These are phyloP conservation scores for Dysmachus trigonus DNA, from an alignment of 2,888 invertebrate species.

Conservation along the genomic window DNA sequence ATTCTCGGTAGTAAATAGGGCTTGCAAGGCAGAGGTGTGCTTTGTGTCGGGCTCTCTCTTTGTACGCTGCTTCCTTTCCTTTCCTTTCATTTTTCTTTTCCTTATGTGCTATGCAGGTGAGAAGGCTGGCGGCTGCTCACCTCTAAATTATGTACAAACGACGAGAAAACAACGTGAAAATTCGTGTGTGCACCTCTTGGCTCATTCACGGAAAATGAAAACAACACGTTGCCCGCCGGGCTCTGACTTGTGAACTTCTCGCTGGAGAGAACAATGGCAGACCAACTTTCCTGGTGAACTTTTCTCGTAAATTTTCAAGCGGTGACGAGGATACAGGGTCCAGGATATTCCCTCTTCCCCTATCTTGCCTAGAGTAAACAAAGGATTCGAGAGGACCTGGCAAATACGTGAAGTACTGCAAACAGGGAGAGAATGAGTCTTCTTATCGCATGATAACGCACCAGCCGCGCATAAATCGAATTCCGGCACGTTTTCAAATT, in stretches of 20 bases:
- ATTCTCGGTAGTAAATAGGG: background rate
- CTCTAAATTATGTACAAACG: slow-evolving; percentile 19
- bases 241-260: background rate
- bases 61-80: background rate
- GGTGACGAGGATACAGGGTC: background rate
- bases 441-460: background rate
- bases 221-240: background rate
- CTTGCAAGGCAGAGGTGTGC: background rate
- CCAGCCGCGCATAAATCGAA: background rate
- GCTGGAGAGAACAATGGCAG: background rate
- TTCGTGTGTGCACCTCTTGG: background rate
- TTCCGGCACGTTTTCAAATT: background rate
- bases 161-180: background rate
- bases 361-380: background rate
- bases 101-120: slow-evolving; percentile 10
- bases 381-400: background rate
- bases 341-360: background rate
- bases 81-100: no score
- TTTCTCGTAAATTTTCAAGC: background rate
- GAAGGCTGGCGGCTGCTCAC: slow-evolving; percentile 6
- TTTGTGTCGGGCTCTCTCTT: background rate
- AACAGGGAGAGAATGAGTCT: background rate
- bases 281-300: background rate
- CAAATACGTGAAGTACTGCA: background rate
- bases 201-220: background rate